Evolutionary conservation across 2,888 invertebrate genomes (phyloP), one percentile per base, ranked within the genome.

Genomic region (Drosophila cracens): DNA sequence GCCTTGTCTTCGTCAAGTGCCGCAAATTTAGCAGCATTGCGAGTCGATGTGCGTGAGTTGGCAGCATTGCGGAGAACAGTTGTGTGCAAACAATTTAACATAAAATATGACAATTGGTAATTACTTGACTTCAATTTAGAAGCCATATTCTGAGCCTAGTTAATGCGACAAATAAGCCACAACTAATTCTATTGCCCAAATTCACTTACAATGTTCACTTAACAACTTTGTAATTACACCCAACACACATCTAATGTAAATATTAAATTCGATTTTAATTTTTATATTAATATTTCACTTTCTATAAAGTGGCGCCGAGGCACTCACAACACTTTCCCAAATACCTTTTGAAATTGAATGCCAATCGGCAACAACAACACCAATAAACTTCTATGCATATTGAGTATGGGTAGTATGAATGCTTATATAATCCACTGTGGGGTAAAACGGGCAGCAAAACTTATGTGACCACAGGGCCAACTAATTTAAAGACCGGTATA

Each of bases 401-500:
- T 87, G 86, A 83, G 80, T 76, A 70, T 61, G 57, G 73, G 66
- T 59, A 67, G 40, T 76, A 56, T 70, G 51, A 82, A 59, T 54
- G 62, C 84, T 83, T 89, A 89, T 76, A 70, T 87, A 89, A 83
- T 66, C 60, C 33, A 25, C 59, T 8, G 52, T 43, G 11, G 18
- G 36, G 16, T 27, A 52, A 51, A 53, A 13, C 25, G n/a, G 25
- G 31, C 43, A 38, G 25, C 29, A 21, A 33, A 40, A 54, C 49
- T 57, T 38, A 60, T 58, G 68, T 46, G 64, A 33, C 49, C 65
- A 66, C 36, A 38, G 71, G 63, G 78, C 61, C 73, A 71, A 79
- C 84, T 76, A 60, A 49, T 66, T 87, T 83, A 81, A 89, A 87
- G 72, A 81, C 53, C 68, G 79, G 74, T 79, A 76, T 87, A 74